Evolutionary conservation across 2,113 vertebrate species (phyloP).

Genomic region (Cinclus mexicanus): DNA sequence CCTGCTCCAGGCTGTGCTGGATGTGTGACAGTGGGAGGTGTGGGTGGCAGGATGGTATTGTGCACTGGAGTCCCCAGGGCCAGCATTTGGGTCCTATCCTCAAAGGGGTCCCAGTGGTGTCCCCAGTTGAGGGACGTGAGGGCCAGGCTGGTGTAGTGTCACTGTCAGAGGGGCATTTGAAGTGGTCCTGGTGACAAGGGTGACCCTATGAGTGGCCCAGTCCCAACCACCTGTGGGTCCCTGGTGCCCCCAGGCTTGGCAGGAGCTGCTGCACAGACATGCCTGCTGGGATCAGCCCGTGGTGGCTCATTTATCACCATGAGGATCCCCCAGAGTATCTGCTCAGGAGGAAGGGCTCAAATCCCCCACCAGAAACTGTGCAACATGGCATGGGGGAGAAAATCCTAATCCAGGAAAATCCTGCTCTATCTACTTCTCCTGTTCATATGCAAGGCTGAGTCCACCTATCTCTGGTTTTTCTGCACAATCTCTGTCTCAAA

Average conservation of each 20-base stretch:
- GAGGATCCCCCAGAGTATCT: not conserved
- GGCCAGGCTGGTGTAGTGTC: not conserved
- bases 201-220: not conserved
- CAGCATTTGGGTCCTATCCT: not conserved
- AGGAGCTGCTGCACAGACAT: not conserved
- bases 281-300: not conserved
- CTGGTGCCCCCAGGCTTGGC: not conserved
- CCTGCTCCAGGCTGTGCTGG: not conserved
- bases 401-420: constrained; percentile 12
- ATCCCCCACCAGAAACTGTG: not conserved
- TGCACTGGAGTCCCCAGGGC: not conserved
- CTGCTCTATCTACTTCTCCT: not conserved
- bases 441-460: not conserved
- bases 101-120: not conserved
- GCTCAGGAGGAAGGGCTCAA: not conserved
- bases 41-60: not conserved
- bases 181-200: not conserved
- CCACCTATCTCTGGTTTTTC: not conserved
- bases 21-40: rapidly evolving
- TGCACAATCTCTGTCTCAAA: not conserved
- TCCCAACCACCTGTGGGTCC: not conserved
- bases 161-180: rapidly evolving
- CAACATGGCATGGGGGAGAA: not conserved
- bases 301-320: not conserved
- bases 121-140: not conserved